Percentiles rank a stretch among this genome's conserved stretches.
phyloP scores from a whole-genome alignment of 2,888 invertebrate genomes.

The Drosophila siamana region DNA sequence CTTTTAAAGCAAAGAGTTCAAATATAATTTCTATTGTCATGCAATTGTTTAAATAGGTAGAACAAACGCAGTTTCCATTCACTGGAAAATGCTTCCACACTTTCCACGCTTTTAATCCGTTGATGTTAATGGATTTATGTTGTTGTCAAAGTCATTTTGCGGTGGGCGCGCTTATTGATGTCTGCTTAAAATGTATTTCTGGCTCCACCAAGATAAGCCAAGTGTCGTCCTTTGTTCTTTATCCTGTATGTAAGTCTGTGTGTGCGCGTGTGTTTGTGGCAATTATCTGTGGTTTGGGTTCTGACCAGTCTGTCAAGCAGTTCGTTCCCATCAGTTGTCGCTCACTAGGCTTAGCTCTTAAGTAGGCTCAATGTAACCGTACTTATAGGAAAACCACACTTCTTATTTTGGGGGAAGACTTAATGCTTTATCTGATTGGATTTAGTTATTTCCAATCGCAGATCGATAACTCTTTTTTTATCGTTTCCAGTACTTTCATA shows the following conservation, averaged over 20 bases:
- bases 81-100: slow-evolving; percentile 11
- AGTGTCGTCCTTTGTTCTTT: slow-evolving; percentile 29
- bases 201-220: slow-evolving; percentile 31
- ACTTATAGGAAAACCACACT: background rate
- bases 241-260: background rate
- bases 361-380: slow-evolving; percentile 16
- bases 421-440: background rate
- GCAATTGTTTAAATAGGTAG: slow-evolving; percentile 45
- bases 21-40: slow-evolving; percentile 36
- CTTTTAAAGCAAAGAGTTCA: slow-evolving; percentile 26
- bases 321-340: slow-evolving; percentile 30
- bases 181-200: slow-evolving; percentile 49
- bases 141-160: slow-evolving; percentile 56
- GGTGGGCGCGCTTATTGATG: slow-evolving; percentile 37
- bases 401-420: background rate
- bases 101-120: slow-evolving; percentile 42
- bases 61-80: slow-evolving; percentile 10
- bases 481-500: too few species aligned
- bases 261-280: background rate
- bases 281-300: background rate
- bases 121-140: slow-evolving; percentile 68
- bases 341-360: slow-evolving; percentile 36
- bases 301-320: slow-evolving; percentile 25
- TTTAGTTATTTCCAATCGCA: background rate
- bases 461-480: background rate